Evolutionary conservation across 2,797 vertebrate genomes (phyloP), one percentile per base, ranked within the genome.

Genomic region (Hipposideros larvatus): DNA sequence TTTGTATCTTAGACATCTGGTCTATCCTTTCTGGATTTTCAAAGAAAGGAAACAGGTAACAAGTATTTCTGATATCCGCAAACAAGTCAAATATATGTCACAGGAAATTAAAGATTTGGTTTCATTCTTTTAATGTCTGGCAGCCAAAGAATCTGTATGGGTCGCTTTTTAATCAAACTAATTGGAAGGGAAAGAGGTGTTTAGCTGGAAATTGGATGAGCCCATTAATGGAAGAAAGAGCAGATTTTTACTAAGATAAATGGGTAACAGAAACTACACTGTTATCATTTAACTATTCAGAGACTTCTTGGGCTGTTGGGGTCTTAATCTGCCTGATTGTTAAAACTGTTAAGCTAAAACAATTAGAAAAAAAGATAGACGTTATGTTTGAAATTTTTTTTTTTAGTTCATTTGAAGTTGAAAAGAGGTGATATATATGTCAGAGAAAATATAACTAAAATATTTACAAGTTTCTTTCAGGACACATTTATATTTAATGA

Each of bases 1-100:
- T 98, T 96, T 97, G 88, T 98, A 96, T 97, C 80, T 97, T 96
- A 97, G 94, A 97, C 41, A 79, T 93, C 89, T 95, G 94, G 91
- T 96, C 97, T 95, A 95, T 97, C 37, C 90, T 89, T 97, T 93
- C 85, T 92, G 92, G 18, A 71, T 80, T 93, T 94, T 95, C 92
- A 88, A 82, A 96, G 68, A 97, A 90, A 96, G 80, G 53, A 98
- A 95, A 86, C 94, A 2, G 43, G 13, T 87, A 94, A 83, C 0
- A 11, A 97, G 73, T 51, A 59, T 24, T 97, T 82, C 70, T 61
- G 57, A 28, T 65, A 92, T 53, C 75, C 55, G 83, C 63, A 96
- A 90, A 91, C 87, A 1, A 7, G 57, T 96, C 48, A 95, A 83
- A 89, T 34, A 37, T 59, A 41, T 73, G 28, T 59, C 46, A 43